Evolutionary conservation across 35 echinoderm and acorn worm species (phyloP), one percentile per base, ranked within the genome.

Genomic region (Nesometra sesokonis): DNA sequence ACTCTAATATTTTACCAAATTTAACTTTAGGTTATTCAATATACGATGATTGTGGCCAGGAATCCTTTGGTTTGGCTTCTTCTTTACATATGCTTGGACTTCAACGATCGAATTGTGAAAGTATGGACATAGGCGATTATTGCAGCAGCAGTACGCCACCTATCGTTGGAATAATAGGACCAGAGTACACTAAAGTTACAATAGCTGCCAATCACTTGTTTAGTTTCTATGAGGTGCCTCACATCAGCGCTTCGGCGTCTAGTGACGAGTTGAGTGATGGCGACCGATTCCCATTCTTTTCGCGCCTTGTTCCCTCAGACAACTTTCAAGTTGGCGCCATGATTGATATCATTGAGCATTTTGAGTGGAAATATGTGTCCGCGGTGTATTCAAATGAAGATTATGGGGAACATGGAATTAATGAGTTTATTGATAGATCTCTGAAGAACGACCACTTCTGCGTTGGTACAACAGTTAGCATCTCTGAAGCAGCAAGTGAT

Each of bases 231-330:
- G 17, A 83, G 15, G n/a, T 83, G 3, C 81, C 81, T 37, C 81
- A 83, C 7, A 83, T 83, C 9, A 83, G 81, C 37, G 34, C 34
- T 2, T 83, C 34, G 0, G 81, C 81, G 0, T 37, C 81, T 1
- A 83, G 81, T n/a, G 81, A 83, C 32, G 81, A 83, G 32, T 38
- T 83, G 7, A 83, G 81, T 83, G 81, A 83, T 35, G 38, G 37
- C 3, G 27, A 37, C 36, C 81, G 81, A 29, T 83, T 83, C 38
- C 81, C 81, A 13, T 83, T 27, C 36, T 83, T 83, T 30, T 38
- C 37, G 3, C 81, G 81, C 35, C 34, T 38, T 23, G 81, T 83
- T 8, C 81, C 81, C 0, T 38, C 81, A n/a, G 81, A 83, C 38
- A 35, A 31, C n/a, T 37, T 83, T 35, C 81, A 83, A 83, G 30